Conservation (phyloP, 2,797 vertebrate species). For the Microcaecilia unicolor region DNA sequence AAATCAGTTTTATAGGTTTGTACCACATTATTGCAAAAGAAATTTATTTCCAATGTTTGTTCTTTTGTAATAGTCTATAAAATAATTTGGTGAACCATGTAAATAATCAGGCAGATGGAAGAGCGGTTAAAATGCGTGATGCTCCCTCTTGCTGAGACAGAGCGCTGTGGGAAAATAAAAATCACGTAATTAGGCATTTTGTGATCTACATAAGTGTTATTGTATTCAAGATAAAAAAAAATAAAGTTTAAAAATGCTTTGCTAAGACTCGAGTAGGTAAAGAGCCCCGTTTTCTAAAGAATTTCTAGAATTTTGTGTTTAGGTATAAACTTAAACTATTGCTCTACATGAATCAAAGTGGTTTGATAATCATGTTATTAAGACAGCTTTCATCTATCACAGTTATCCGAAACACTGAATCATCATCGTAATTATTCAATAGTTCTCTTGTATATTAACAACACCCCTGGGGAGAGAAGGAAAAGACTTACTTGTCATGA, state of each 20-base stretch:
- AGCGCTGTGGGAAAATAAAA: constrained; percentile 63
- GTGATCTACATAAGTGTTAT: too few relatives aligned
- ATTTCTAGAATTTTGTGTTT: neutral
- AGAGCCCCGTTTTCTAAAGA: neutral
- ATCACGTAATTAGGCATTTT: too few relatives aligned
- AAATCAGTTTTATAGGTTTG: constrained; percentile 68
- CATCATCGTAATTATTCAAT: constrained; percentile 21
- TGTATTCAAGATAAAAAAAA: too few relatives aligned
- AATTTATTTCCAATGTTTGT: constrained; percentile 46
- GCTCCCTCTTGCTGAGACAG: constrained; percentile 87
- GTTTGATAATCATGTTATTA: fast-evolving
- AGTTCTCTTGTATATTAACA: constrained; percentile 28
- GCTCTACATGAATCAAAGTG: too few relatives aligned
- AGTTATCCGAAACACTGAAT: too few relatives aligned
- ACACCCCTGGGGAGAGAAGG: constrained; percentile 17
- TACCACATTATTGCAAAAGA: constrained; percentile 72
- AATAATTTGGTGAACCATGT: constrained; percentile 39
- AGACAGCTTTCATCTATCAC: too few relatives aligned
- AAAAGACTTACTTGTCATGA: constrained; percentile 83
- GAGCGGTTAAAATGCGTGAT: constrained; percentile 85
- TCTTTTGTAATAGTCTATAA: constrained; percentile 45
- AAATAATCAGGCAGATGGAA: constrained; percentile 90
- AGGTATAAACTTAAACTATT: too few relatives aligned
- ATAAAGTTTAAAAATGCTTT: too few relatives aligned
- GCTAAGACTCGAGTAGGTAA: neutral